Evolutionary conservation across 2,888 invertebrate species (phyloP), one percentile per base, ranked within the genome.

Genomic region (Agrilus cyanescens): DNA sequence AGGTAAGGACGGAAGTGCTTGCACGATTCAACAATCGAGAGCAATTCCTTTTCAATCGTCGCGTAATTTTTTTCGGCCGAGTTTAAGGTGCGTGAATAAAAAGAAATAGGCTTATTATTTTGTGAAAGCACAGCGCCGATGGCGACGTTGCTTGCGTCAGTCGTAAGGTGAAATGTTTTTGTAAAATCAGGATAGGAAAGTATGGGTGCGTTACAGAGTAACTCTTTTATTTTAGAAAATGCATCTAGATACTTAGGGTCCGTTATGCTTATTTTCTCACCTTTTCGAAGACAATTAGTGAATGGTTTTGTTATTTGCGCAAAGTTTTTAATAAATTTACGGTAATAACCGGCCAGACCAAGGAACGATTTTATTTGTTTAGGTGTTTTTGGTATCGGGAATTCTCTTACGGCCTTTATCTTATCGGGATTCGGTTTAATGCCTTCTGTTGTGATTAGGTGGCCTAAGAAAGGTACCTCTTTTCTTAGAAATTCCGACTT

Each of bases 371-470:
- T 37, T 4, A 50, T 38, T 4, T 43, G 39, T 36, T 46, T 46
- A 25, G n/a, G 30, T 10, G 25, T 43, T 13, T 38, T 48, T 18
- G 55, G 52, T 8, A 12, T 15, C 30, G 54, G 47, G 32, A 50
- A 48, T n/a, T 49, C 37, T 25, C 15, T 13, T n/a, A 55, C 42
- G 4, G 49, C 47, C 31, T 37, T 25, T n/a, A 53, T 37, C 43
- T 58, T 55, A 8, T 48, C 33, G 6, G 49, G 44, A 32, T 53
- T 46, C n/a, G 53, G 51, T 40, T 43, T 42, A 4, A 52, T 43
- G 12, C 53, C 54, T 13, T 53, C 33, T 20, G 40, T 37, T 7
- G 44, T 47, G 4, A 57, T 50, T 12, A 43, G 13, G 31, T 54
- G 50, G 8, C 53, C 51, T 33, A 52, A 31, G 37, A 48, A 47